A percentile compares a stretch with the other conserved stretches of the same genome.
These are phyloP conservation scores for Aphodius sticticus DNA, from an alignment of 2,888 invertebrate species.

Conservation along the genomic window DNA sequence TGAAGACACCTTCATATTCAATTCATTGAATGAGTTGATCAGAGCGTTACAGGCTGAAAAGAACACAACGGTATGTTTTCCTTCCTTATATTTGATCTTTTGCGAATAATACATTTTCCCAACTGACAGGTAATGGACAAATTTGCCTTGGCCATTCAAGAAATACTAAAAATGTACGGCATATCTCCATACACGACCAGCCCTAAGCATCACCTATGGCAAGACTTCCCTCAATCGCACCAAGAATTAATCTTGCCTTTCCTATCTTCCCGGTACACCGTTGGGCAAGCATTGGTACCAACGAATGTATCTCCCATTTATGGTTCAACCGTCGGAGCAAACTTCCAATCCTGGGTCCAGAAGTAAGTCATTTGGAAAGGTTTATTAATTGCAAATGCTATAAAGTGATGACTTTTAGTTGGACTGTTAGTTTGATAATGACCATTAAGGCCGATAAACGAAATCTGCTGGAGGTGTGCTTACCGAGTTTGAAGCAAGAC, in stretches of 20 bases:
- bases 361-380: conserved; percentile 60
- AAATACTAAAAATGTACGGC: conserved; percentile 75
- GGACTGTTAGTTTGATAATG: conserved; percentile 76
- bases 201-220: conserved; percentile 72
- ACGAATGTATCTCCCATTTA: conserved; percentile 67
- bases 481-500: conserved; percentile 79
- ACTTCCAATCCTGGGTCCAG: conserved; percentile 78
- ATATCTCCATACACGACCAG: conserved; percentile 69
- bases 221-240: conserved; percentile 73
- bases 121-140: conserved; percentile 73
- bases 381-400: conserved; percentile 14
- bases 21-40: conserved; percentile 73
- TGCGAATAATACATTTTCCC: not conserved
- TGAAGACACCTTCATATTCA: conserved; percentile 74
- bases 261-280: conserved; percentile 72
- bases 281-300: conserved; percentile 56
- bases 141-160: conserved; percentile 82
- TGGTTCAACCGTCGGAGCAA: conserved; percentile 72
- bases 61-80: conserved; percentile 67
- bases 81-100: not conserved
- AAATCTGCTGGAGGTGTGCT: conserved; percentile 72
- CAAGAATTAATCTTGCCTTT: conserved; percentile 81
- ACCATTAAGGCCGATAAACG: conserved; percentile 68
- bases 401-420: conserved; percentile 59
- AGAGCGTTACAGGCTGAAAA: conserved; percentile 81